Conservation (phyloP, 92 coral and sea anemone species). For the Ricordea florida region DNA sequence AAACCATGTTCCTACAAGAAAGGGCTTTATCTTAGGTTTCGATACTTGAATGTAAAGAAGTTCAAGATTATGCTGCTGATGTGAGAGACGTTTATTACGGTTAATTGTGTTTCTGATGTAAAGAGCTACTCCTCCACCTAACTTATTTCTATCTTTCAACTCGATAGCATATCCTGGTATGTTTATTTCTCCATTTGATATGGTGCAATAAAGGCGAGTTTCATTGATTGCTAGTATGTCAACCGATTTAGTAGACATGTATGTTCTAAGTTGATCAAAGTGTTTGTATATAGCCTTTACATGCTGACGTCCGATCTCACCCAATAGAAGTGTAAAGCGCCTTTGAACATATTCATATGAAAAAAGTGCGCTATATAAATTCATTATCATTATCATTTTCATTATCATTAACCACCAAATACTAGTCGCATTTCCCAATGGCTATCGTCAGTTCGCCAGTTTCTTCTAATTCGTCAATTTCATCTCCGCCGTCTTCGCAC, state of each 20-base stretch:
- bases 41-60: constrained; percentile 18
- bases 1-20: constrained; percentile 22
- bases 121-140: constrained; percentile 14
- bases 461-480: no score
- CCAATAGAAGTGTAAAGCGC: no score
- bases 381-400: no score
- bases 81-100: constrained; percentile 2
- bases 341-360: no score
- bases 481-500: no score
- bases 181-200: background rate
- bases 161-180: constrained; percentile 17
- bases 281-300: no score
- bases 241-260: constrained; percentile 11
- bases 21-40: constrained; percentile 20
- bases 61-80: constrained; percentile 4
- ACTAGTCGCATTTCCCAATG: no score
- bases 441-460: no score
- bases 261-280: constrained; percentile 28
- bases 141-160: constrained; percentile 9
- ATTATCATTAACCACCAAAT: no score
- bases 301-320: no score
- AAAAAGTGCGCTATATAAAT: no score
- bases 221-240: constrained; percentile 33
- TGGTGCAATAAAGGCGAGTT: constrained; percentile 12
- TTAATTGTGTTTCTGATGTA: constrained; percentile 2